Conservation (phyloP, 2,797 vertebrate genomes). For the Gymnothorax javanicus region DNA sequence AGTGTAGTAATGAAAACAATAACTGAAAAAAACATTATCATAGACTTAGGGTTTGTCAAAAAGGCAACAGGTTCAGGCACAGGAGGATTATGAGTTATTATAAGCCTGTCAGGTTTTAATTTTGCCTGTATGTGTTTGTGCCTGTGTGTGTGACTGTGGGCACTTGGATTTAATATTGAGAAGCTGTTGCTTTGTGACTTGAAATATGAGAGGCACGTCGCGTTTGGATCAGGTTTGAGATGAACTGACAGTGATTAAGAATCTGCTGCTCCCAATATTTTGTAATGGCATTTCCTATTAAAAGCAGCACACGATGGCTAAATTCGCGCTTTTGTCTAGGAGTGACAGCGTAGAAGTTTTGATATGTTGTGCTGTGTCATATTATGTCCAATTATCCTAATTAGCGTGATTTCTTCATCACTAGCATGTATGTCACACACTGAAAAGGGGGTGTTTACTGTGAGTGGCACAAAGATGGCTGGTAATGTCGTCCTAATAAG, state of each 20-base stretch:
- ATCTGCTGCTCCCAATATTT: background rate
- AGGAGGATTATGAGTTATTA: background rate
- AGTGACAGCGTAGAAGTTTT: too few relatives aligned
- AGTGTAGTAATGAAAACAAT: background rate
- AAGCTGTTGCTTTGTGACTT: background rate
- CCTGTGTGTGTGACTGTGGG: background rate
- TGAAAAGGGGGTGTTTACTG: background rate
- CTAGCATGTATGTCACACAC: background rate
- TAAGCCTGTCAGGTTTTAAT: slow-evolving; percentile 16
- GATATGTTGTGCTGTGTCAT: too few relatives aligned
- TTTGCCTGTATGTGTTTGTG: background rate
- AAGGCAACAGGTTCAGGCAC: background rate
- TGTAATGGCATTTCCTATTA: background rate
- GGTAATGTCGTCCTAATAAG: background rate
- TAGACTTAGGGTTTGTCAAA: background rate
- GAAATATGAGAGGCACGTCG: background rate
- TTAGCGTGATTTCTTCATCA: background rate
- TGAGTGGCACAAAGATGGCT: background rate
- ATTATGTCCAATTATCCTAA: background rate
- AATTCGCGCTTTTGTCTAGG: too few relatives aligned
- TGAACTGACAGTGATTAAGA: background rate
- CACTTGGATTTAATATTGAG: background rate
- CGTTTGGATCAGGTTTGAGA: background rate
- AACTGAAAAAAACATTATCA: background rate
- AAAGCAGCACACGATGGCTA: background rate